Conservation (phyloP, 2,113 vertebrate species). For the Cyanistes caeruleus region DNA sequence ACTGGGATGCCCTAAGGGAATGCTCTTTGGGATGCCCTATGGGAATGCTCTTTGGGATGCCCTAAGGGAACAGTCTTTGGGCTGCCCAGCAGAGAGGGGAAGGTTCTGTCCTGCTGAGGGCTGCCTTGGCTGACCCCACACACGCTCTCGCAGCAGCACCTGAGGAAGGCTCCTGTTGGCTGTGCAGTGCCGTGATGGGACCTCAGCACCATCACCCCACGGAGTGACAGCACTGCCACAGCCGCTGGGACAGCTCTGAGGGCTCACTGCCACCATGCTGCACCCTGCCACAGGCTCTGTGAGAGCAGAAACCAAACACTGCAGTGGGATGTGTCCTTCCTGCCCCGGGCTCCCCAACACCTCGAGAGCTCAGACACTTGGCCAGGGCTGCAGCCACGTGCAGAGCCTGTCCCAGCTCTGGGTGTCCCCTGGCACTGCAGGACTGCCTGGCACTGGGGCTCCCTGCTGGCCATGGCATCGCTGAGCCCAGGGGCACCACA, state of each 20-base stretch:
- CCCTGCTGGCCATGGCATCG: neutral
- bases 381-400: neutral
- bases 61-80: neutral
- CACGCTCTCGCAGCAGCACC: fast-evolving
- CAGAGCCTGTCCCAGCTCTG: neutral
- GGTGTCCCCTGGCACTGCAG: neutral
- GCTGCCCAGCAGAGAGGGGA: neutral
- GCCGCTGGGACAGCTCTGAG: neutral
- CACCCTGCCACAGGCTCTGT: neutral
- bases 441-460: neutral
- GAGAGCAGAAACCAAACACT: neutral
- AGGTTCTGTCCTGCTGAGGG: neutral
- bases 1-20: neutral
- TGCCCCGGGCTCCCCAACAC: neutral
- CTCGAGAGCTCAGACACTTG: neutral
- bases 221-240: neutral
- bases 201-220: neutral
- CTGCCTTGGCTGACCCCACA: neutral
- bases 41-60: neutral
- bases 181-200: neutral
- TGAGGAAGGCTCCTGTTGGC: neutral
- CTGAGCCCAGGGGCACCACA: neutral
- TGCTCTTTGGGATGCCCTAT: neutral
- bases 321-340: neutral
- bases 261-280: neutral